Base-by-base conservation (phyloP, 2,113 vertebrate genomes). In the Hippoglossus stenolepis region DNA sequence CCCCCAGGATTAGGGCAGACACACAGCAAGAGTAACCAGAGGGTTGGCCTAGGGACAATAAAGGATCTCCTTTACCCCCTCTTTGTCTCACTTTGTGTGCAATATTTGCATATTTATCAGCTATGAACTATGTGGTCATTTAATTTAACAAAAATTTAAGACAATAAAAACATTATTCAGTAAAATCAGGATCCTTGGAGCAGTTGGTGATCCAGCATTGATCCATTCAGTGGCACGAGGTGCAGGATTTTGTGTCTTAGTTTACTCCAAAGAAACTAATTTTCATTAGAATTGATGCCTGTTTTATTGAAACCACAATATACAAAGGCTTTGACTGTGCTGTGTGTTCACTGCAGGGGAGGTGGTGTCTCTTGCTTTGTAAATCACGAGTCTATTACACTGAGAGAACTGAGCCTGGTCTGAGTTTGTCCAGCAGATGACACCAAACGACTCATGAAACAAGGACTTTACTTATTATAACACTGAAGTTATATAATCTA, bases 361-460 rank as follows among this genome's bases (percentile, higher is more conserved):
- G 4, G 70, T 23, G 53, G 71, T 21, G 12, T 69, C 20, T 80
- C 65, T 78, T 72, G 40, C 49, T 20, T 70, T 43, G 2, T 49
- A 58, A 77, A 57, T 80, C 75, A 81, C 28, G 3, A 79, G 69
- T 75, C 40, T 35, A 1, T 77, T 47, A 64, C 18, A 58, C 2
- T 0, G 7, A 24, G 38, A 75, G 13, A 75, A 80, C 57, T 38
- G 21, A 70, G 56, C 49, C 24, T 2, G 75, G 28, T 57, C 49
- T 61, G 40, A 20, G 31, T 80, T 68, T 80, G 72, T 49, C 92
- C 90, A 87, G 75, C 73, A 92, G 90, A 83, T 75, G 86, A 59
- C 89, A 87, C 76, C 80, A 91, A 72, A 88, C 53, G 14, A 58
- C 68, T 35, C 21, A 18, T 12, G 43, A 62, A 74, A 35, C 23